Evolutionary conservation across 1,140 invertebrate genomes (phyloP).

Genomic region (Paramacrobiotus metropolitanus): DNA sequence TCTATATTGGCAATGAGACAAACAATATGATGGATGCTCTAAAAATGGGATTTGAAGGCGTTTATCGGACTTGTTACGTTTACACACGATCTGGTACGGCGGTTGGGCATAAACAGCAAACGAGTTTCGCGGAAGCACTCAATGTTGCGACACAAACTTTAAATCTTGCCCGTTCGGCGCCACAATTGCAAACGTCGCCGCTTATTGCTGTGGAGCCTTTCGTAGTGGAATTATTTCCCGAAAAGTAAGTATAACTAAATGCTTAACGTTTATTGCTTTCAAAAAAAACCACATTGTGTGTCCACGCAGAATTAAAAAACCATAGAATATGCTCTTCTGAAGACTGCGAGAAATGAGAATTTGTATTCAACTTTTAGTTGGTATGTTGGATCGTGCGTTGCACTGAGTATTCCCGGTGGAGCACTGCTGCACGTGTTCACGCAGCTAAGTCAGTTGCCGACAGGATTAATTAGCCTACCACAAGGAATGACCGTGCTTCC

Average conservation of each 20-base stretch:
- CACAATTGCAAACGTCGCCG: not conserved
- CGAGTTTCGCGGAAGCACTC: not conserved
- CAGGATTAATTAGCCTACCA: not conserved
- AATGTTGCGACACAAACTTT: not conserved
- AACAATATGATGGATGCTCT: not conserved
- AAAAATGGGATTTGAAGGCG: not conserved
- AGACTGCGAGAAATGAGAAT: no score
- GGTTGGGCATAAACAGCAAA: conserved; percentile 1
- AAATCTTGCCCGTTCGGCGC: not conserved
- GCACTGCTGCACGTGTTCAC: not conserved
- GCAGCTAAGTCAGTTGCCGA: not conserved
- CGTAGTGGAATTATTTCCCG: not conserved
- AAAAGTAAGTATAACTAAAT: not conserved
- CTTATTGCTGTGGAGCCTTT: not conserved
- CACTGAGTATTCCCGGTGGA: not conserved
- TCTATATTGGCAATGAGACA: not conserved
- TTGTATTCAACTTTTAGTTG: not conserved
- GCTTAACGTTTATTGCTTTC: not conserved
- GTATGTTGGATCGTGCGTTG: not conserved
- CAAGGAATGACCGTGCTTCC: not conserved
- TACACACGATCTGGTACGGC: not conserved
- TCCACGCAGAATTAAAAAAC: not conserved
- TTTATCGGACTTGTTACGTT: not conserved
- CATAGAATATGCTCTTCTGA: no score
- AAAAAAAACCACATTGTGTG: not conserved